Percentiles rank a stretch among this genome's conserved stretches.
Evolutionary conservation across 2,888 invertebrate species (phyloP).

Genomic region (Lomographa bimaculata): DNA sequence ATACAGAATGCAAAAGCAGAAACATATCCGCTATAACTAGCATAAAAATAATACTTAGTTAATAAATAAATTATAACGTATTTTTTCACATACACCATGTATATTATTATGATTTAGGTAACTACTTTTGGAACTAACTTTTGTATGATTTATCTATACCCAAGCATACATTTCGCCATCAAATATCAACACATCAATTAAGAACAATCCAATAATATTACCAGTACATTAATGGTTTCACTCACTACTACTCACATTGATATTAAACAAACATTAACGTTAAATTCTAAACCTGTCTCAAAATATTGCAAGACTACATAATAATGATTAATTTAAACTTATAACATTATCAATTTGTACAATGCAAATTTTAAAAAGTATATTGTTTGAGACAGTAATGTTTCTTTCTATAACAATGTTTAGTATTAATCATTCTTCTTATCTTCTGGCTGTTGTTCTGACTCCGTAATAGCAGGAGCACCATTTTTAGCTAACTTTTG

Average conservation of each 20-base stretch:
- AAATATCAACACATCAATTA: constrained; percentile 9
- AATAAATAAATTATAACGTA: too few relatives aligned
- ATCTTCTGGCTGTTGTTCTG: constrained; percentile 59
- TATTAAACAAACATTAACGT: constrained; percentile 2
- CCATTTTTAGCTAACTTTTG: constrained; percentile 60
- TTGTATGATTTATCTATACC: too few relatives aligned
- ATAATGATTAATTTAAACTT: neutral
- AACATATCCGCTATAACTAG: too few relatives aligned
- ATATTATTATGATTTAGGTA: too few relatives aligned
- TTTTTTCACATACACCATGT: too few relatives aligned
- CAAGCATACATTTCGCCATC: too few relatives aligned
- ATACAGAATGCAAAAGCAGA: too few relatives aligned
- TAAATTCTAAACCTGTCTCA: neutral
- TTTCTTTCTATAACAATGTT: constrained; percentile 17
- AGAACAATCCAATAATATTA: constrained; percentile 15
- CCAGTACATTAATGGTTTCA: constrained; percentile 3
- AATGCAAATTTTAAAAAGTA: constrained; percentile 5
- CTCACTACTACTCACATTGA: constrained; percentile 3
- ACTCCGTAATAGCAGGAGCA: constrained; percentile 61
- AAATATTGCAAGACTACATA: constrained; percentile 6
- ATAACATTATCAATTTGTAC: constrained; percentile 6
- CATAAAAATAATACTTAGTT: too few relatives aligned
- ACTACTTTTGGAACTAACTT: too few relatives aligned
- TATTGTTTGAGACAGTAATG: constrained; percentile 10
- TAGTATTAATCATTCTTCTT: constrained; percentile 74